Base-by-base conservation (phyloP, 2,113 vertebrate species). In the Cephalopholis sonnerati region DNA sequence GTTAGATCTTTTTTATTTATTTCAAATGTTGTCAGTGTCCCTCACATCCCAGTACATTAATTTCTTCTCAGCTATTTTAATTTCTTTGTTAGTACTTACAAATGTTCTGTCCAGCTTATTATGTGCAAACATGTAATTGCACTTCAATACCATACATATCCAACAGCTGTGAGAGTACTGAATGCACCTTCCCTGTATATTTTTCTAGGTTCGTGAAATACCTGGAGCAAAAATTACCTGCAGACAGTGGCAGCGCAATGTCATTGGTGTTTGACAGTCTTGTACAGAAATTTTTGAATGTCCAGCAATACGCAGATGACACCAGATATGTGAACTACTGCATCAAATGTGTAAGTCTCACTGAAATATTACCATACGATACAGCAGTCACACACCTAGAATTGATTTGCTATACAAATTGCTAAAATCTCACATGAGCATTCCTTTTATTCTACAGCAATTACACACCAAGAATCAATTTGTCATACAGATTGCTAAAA, bases 251-350 rank as follows among this genome's bases (percentile, higher is more conserved):
- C 27, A 44, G 71, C 2, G 72, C 1, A 1, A 77, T 96, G 89
- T 91, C 90, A 0, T 27, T 24, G 25, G 95, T 97, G 39, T 90
- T 98, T 27, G 94, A 97, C 75, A 85, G 89, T 7, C 92, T 99
- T 0, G 94, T 99, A 50, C 94, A 96, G 84, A 90, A 25, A 11
- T 98, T 99, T 86, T 20, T 96, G 48, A 58, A 83, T 0, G 93
- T 95, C 1, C 82, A 94, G 80, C 93, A 79, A 65, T 99, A 99
- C 74, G 93, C 94, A 0, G 90, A 96, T 25, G 98, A 99, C 61
- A 36, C 87, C 5, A 91, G 98, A 84, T 98, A 96, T 20, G 87
- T 99, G 7, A 94, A 84, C 77, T 94, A 94, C 92, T 99, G 98
- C 89, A 50, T 99, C 77, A 95, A 89, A 90, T 96, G 95, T 93